Percentiles rank a stretch among this genome's conserved stretches.
Conservation (phyloP, 2,797 vertebrate species). For the Arnoldichthys spilopterus region DNA sequence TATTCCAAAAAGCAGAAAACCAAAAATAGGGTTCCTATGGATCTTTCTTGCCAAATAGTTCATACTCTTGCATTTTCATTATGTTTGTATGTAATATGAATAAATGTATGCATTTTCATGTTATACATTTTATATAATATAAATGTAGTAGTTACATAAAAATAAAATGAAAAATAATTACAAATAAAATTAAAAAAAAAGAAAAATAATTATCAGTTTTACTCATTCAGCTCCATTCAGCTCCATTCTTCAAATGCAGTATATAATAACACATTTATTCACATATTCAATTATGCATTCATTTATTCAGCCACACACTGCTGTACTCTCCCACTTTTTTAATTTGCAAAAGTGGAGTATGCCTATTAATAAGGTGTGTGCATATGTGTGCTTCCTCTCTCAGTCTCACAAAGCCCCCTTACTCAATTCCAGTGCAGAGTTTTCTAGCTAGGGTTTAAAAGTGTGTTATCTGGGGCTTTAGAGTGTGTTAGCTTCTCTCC, state of each 20-base stretch:
- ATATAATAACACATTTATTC: neutral
- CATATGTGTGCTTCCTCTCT: neutral
- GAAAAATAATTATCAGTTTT: no score
- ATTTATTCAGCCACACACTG: neutral
- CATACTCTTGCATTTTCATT: no score
- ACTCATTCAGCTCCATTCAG: no score
- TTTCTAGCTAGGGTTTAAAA: slow-evolving; percentile 7
- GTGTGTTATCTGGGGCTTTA: slow-evolving; percentile 17
- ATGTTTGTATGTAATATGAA: no score
- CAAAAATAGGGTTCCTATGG: neutral
- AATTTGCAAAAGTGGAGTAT: neutral
- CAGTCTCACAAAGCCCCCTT: neutral
- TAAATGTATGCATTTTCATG: no score
- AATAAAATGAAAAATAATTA: no score
- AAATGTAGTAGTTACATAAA: no score
- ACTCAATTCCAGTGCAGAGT: neutral
- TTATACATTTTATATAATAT: no score
- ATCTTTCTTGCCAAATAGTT: no score
- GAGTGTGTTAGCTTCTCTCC: slow-evolving; percentile 21
- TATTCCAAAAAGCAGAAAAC: neutral
- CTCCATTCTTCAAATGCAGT: neutral
- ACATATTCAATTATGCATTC: slow-evolving; percentile 3
- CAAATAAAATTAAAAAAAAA: no score
- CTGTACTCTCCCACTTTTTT: neutral
- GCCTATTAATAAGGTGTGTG: neutral